A percentile compares a stretch with the other conserved stretches of the same genome.
Evolutionary conservation across 1,140 invertebrate species (phyloP).

Genomic region (Orchestia grillus): DNA sequence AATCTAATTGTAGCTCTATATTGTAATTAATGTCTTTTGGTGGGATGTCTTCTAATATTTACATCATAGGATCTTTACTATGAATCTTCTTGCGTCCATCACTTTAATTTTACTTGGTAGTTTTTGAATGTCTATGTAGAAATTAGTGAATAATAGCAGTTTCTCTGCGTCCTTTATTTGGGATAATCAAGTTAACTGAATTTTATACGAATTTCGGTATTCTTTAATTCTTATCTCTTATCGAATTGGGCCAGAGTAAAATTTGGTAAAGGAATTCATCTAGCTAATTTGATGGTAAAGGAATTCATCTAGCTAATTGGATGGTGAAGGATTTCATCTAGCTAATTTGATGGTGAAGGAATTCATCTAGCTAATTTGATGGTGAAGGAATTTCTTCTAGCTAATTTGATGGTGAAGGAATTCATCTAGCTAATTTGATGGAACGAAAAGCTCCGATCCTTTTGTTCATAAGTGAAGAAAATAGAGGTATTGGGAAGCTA

Average conservation of each 20-base stretch:
- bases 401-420: neutral
- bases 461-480: too few relatives aligned
- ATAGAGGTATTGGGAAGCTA: too few relatives aligned
- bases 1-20: neutral
- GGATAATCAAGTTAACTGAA: neutral
- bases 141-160: neutral
- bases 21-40: neutral
- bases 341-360: neutral
- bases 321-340: neutral
- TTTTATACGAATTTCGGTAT: neutral
- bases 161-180: neutral
- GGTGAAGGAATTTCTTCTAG: neutral
- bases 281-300: neutral
- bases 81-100: slow-evolving; percentile 7
- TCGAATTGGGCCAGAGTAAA: neutral
- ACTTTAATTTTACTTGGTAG: neutral
- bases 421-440: too few relatives aligned
- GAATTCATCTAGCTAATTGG: neutral
- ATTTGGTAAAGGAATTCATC: neutral
- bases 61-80: neutral
- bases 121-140: neutral
- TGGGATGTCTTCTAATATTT: neutral
- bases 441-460: too few relatives aligned
- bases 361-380: too few relatives aligned
- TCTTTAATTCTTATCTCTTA: neutral